A percentile compares a stretch with the other conserved stretches of the same genome.
These are phyloP conservation scores for Thripadectes ignobilis DNA, from an alignment of 2,797 vertebrate species.

Conservation along the genomic window DNA sequence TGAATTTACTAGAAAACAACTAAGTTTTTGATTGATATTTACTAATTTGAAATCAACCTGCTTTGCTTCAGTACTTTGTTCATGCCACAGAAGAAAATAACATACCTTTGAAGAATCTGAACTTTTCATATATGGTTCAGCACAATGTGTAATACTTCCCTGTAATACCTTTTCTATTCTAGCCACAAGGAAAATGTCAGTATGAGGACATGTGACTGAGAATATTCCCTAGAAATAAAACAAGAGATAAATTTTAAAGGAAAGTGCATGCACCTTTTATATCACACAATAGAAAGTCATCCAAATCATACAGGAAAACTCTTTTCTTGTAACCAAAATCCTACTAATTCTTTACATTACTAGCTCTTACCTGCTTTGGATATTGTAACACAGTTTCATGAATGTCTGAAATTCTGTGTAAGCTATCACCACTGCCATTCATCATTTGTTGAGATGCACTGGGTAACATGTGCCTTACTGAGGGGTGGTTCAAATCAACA, in stretches of 20 bases:
- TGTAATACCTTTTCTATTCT: conserved; percentile 95
- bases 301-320: not conserved
- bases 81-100: not conserved
- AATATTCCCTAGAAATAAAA: conserved; percentile 85
- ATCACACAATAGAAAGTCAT: not conserved
- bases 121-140: conserved; percentile 96
- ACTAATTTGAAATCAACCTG: not conserved
- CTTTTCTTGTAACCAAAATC: not conserved
- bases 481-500: conserved; percentile 91
- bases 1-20: not conserved
- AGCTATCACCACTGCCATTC: conserved; percentile 79
- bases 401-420: conserved; percentile 71
- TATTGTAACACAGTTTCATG: conserved; percentile 85
- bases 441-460: conserved; percentile 72
- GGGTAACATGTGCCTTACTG: conserved; percentile 88
- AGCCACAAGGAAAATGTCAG: conserved; percentile 96
- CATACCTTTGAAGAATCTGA: conserved; percentile 94
- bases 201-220: conserved; percentile 94
- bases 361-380: conserved; percentile 85
- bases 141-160: conserved; percentile 93
- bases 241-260: not conserved
- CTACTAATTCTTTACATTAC: not conserved
- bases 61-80: not conserved
- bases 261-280: not conserved
- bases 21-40: not conserved